Evolutionary conservation across 2,113 vertebrate species (phyloP).

Genomic region (Petromus typicus): DNA sequence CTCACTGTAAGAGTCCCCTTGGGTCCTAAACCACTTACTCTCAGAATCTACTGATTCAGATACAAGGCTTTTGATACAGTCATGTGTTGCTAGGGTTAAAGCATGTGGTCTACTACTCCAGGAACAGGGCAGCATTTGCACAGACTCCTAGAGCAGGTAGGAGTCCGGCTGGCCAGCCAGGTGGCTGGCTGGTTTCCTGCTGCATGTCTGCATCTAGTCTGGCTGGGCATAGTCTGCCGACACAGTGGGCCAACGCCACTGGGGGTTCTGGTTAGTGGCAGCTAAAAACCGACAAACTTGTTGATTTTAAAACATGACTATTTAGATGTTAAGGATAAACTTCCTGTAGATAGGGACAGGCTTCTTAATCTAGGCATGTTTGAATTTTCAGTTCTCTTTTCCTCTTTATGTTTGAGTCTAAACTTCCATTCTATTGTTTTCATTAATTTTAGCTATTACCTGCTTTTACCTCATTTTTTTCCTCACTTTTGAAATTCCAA

Average conservation of each 20-base stretch:
- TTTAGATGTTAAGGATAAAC: slow-evolving; percentile 90
- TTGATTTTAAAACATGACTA: slow-evolving; percentile 89
- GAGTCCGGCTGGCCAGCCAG: not conserved
- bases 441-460: slow-evolving; percentile 79
- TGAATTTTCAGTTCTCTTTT: slow-evolving; percentile 87
- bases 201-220: slow-evolving; percentile 16
- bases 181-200: slow-evolving; percentile 51
- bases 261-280: slow-evolving; percentile 72
- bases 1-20: slow-evolving; percentile 37
- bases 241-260: slow-evolving; percentile 66
- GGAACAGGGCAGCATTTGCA: slow-evolving; percentile 44
- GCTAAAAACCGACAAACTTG: slow-evolving; percentile 85
- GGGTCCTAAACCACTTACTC: slow-evolving; percentile 59
- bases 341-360: slow-evolving; percentile 87
- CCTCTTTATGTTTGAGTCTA: slow-evolving; percentile 84
- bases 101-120: slow-evolving; percentile 2
- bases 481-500: slow-evolving; percentile 79
- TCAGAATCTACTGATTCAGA: slow-evolving; percentile 55
- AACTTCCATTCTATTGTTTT: slow-evolving; percentile 83
- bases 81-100: slow-evolving; percentile 49
- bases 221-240: slow-evolving; percentile 74
- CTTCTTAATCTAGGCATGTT: slow-evolving; percentile 86
- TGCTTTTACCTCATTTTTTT: slow-evolving; percentile 78
- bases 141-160: not conserved
- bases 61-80: not conserved